These are phyloP conservation scores for Aphidoletes aphidimyza DNA, from an alignment of 2,888 invertebrate genomes.

Conservation along the genomic window DNA sequence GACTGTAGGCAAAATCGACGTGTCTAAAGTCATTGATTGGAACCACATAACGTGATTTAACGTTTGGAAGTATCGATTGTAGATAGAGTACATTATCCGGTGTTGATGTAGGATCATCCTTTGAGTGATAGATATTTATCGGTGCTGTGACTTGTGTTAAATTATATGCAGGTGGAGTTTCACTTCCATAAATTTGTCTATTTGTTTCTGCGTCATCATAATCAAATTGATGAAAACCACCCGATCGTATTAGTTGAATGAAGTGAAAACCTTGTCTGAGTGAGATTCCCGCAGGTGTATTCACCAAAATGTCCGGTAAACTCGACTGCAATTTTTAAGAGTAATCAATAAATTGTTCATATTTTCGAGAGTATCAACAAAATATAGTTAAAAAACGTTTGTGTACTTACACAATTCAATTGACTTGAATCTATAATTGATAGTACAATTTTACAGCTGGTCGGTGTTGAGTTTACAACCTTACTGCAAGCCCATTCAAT, in stretches of 20 bases:
- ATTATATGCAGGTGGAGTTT: slow-evolving; percentile 71
- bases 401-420: slow-evolving; percentile 4
- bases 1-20: slow-evolving; percentile 72
- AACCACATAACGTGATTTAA: slow-evolving; percentile 67
- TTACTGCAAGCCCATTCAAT: neutral
- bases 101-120: slow-evolving; percentile 74
- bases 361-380: too few relatives aligned
- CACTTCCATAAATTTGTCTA: slow-evolving; percentile 68
- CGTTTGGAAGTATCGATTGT: slow-evolving; percentile 62
- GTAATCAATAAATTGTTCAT: too few relatives aligned
- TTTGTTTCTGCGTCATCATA: slow-evolving; percentile 68
- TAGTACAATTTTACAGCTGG: neutral
- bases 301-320: neutral
- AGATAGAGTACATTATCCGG: slow-evolving; percentile 24
- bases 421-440: neutral
- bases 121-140: slow-evolving; percentile 74
- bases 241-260: slow-evolving; percentile 72
- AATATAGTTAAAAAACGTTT: too few relatives aligned
- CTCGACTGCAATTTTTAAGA: slow-evolving; percentile 23
- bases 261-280: slow-evolving; percentile 72
- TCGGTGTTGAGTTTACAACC: neutral
- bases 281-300: neutral
- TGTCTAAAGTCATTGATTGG: slow-evolving; percentile 72
- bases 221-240: slow-evolving; percentile 71
- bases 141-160: slow-evolving; percentile 70